phyloP scores from a whole-genome alignment of 2,888 invertebrate species.

The Toxonevra muliebris region DNA sequence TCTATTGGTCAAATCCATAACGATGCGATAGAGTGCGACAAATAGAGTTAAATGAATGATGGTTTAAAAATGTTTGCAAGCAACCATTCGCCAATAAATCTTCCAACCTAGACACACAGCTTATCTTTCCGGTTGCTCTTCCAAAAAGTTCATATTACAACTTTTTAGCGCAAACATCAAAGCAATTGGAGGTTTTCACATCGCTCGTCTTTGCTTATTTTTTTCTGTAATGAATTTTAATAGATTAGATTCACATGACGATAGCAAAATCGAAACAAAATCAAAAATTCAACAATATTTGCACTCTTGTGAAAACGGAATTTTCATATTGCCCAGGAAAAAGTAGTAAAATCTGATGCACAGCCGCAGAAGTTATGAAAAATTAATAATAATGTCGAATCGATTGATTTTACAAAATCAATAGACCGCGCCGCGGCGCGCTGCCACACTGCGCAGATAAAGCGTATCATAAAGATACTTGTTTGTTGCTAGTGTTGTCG shows the following conservation, averaged over 20 bases:
- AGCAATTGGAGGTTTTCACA: too few relatives aligned
- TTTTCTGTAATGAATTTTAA: constrained; percentile 48
- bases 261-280: constrained; percentile 10
- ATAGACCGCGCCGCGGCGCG: constrained; percentile 17
- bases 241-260: constrained; percentile 61
- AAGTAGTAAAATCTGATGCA: constrained; percentile 35
- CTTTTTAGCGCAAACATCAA: too few relatives aligned
- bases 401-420: constrained; percentile 57
- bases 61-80: too few relatives aligned
- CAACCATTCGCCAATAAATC: too few relatives aligned
- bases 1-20: too few relatives aligned
- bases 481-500: neutral
- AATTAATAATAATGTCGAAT: constrained; percentile 64
- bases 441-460: neutral
- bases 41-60: too few relatives aligned
- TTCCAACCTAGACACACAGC: too few relatives aligned
- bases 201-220: neutral
- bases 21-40: too few relatives aligned
- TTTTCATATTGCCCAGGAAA: constrained; percentile 52
- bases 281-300: constrained; percentile 10
- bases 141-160: too few relatives aligned
- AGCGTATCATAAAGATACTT: neutral
- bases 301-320: constrained; percentile 32
- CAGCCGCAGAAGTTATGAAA: constrained; percentile 62
- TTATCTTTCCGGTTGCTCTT: too few relatives aligned